These are phyloP conservation scores for Diploptera punctata DNA, from an alignment of 2,888 invertebrate species.

Conservation along the genomic window DNA sequence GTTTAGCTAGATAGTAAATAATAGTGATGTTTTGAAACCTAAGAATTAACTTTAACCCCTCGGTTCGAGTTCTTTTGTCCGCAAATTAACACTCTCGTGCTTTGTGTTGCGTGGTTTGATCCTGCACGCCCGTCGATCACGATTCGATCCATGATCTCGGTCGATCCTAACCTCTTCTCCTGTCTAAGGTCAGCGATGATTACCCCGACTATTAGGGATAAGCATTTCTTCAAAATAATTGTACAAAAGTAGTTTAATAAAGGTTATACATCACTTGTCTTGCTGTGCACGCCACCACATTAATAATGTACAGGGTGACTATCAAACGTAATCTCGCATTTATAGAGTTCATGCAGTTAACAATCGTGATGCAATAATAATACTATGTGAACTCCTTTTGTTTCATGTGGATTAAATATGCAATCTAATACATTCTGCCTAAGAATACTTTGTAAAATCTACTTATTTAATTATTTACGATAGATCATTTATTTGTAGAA, in stretches of 20 bases:
- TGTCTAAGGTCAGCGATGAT: constrained; percentile 4
- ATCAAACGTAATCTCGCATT: no score
- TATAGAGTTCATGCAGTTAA: no score
- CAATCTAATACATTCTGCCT: no score
- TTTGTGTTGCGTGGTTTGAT: not conserved
- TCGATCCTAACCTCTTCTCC: not conserved
- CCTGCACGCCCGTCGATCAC: constrained; percentile 9
- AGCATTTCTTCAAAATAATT: not conserved
- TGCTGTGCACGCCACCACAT: not conserved
- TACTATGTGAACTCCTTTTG: no score
- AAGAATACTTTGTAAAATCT: no score
- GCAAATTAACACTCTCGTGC: not conserved
- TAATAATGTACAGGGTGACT: not conserved
- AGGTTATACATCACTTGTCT: not conserved
- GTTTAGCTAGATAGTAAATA: no score
- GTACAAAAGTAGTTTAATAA: constrained; percentile 3
- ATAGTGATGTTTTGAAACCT: no score
- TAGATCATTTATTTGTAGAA: no score
- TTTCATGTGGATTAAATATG: no score
- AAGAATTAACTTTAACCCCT: no score
- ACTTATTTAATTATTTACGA: no score
- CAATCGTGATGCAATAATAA: no score
- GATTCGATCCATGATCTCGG: constrained; percentile 5
- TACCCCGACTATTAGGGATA: not conserved
- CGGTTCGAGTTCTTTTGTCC: not conserved